Evolutionary conservation across 2,888 invertebrate genomes (phyloP).

Genomic region (Crocallis elinguaria): DNA sequence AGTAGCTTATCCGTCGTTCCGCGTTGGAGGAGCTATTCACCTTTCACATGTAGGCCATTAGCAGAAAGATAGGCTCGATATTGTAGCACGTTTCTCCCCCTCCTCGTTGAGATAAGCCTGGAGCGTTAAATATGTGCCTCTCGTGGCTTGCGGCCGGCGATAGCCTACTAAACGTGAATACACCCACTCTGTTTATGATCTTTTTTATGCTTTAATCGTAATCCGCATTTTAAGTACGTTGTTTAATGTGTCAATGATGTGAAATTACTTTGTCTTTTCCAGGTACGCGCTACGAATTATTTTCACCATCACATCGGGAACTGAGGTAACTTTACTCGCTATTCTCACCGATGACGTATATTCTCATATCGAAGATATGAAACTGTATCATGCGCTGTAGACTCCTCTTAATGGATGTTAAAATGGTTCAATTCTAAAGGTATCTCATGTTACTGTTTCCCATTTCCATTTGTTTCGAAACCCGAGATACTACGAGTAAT

Average conservation of each 20-base stretch:
- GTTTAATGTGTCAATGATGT: slow-evolving; percentile 29
- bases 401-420: neutral
- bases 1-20: slow-evolving; percentile 61
- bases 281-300: slow-evolving; percentile 38
- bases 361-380: neutral
- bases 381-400: neutral
- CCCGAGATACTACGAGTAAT: neutral
- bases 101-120: slow-evolving; percentile 69
- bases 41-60: slow-evolving; percentile 80
- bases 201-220: slow-evolving; percentile 47
- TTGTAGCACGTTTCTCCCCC: slow-evolving; percentile 63
- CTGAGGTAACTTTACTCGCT: slow-evolving; percentile 5
- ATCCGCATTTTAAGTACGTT: slow-evolving; percentile 38
- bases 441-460: slow-evolving; percentile 4
- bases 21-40: slow-evolving; percentile 71
- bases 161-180: slow-evolving; percentile 56
- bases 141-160: slow-evolving; percentile 59
- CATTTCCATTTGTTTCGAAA: slow-evolving; percentile 4
- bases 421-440: slow-evolving; percentile 6
- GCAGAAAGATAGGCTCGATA: slow-evolving; percentile 77
- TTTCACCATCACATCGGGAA: neutral
- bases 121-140: slow-evolving; percentile 72
- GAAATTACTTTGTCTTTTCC: slow-evolving; percentile 42
- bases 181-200: slow-evolving; percentile 45
- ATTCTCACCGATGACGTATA: neutral